Conservation (phyloP, 2,113 vertebrate species). For the Hylia prasina region DNA sequence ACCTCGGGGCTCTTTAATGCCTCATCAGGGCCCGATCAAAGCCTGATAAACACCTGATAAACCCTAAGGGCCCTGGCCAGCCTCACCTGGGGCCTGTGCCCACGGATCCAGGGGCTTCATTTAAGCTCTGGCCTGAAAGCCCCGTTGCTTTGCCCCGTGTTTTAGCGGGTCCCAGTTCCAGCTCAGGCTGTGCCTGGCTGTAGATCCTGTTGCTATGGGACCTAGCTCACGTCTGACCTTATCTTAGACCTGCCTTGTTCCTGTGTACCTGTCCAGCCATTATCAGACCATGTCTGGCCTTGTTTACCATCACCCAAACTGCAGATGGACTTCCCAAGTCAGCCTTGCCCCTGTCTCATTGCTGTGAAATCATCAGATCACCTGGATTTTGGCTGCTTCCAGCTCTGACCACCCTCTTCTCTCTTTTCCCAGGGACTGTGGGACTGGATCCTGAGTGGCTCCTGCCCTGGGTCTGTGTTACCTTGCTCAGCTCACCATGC, state of each 20-base stretch:
- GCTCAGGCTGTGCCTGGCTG: background rate
- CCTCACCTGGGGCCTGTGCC: background rate
- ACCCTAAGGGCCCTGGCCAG: background rate
- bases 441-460: background rate
- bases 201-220: rapidly evolving
- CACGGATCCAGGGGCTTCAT: rapidly evolving
- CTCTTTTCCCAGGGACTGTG: background rate
- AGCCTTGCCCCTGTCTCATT: rapidly evolving
- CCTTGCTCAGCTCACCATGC: rapidly evolving
- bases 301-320: background rate
- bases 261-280: rapidly evolving
- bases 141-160: rapidly evolving
- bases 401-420: background rate
- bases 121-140: background rate
- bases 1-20: background rate
- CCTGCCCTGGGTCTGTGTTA: background rate
- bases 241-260: background rate
- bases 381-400: background rate
- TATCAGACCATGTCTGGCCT: rapidly evolving
- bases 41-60: background rate
- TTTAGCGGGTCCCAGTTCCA: rapidly evolving
- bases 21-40: background rate
- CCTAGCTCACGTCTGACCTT: rapidly evolving
- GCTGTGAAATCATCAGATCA: background rate
- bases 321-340: background rate